Evolutionary conservation across 2,113 vertebrate genomes (phyloP).

Genomic region (Gallinago paraguaiae): DNA sequence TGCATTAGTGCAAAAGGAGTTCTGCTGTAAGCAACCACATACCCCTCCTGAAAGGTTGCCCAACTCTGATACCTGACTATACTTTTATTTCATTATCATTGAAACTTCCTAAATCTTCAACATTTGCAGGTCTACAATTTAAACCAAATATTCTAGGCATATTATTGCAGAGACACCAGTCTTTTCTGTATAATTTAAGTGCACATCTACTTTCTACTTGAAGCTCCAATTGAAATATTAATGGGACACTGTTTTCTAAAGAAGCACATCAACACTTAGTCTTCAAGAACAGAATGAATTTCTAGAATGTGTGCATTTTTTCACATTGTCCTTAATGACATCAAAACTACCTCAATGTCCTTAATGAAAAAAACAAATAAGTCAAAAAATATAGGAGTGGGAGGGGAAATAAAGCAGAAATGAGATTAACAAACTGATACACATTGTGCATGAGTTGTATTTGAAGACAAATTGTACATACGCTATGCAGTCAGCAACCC

Average conservation of each 20-base stretch:
- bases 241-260: neutral
- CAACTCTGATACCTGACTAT: neutral
- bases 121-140: neutral
- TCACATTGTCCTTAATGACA: neutral
- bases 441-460: neutral
- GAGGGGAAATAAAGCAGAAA: neutral
- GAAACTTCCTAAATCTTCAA: neutral
- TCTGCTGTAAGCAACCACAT: neutral
- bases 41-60: neutral
- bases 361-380: neutral
- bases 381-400: neutral
- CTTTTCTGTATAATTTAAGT: neutral
- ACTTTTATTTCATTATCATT: neutral
- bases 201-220: neutral
- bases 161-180: neutral
- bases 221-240: neutral
- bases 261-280: neutral
- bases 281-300: neutral
- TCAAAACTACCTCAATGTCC: neutral
- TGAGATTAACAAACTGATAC: neutral
- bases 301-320: neutral
- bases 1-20: accelerated
- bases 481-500: neutral
- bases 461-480: neutral
- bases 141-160: neutral